Evolutionary conservation across 2,797 vertebrate species (phyloP).

Genomic region (Poecilia velifera): DNA sequence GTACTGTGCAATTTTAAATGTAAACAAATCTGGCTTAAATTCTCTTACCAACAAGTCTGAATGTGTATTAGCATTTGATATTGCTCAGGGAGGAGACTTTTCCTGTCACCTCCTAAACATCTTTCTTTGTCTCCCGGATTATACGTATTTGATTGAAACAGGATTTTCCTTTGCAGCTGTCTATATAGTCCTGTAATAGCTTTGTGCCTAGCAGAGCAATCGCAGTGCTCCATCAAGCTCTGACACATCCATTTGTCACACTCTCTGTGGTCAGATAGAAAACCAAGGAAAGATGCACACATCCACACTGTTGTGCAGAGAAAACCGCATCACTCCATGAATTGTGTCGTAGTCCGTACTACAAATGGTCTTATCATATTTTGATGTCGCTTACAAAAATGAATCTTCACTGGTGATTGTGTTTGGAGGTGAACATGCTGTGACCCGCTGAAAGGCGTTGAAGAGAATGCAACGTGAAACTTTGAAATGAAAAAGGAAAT

Average conservation of each 20-base stretch:
- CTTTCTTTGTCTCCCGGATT: slow-evolving; percentile 68
- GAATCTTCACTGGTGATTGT: slow-evolving; percentile 45
- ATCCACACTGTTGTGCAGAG: slow-evolving; percentile 30
- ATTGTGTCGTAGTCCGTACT: slow-evolving; percentile 38
- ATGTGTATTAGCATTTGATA: slow-evolving; percentile 2
- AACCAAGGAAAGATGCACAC: slow-evolving; percentile 56
- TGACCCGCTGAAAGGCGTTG: slow-evolving; percentile 15
- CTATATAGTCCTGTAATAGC: slow-evolving; percentile 77
- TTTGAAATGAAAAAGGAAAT: slow-evolving; percentile 41
- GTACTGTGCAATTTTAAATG: slow-evolving; percentile 3
- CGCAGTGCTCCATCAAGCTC: slow-evolving; percentile 77
- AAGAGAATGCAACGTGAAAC: slow-evolving; percentile 30
- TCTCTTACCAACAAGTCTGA: slow-evolving; percentile 18
- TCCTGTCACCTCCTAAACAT: slow-evolving; percentile 64
- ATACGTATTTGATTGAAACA: slow-evolving; percentile 76
- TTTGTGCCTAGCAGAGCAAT: slow-evolving; percentile 75
- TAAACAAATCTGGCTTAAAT: slow-evolving; percentile 22
- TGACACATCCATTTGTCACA: slow-evolving; percentile 80
- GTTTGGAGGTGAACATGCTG: slow-evolving; percentile 42
- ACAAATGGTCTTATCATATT: slow-evolving; percentile 59
- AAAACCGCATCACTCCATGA: slow-evolving; percentile 30
- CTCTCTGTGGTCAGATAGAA: slow-evolving; percentile 75
- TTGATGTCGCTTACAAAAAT: slow-evolving; percentile 36
- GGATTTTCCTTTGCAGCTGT: slow-evolving; percentile 73
- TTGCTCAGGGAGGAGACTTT: slow-evolving; percentile 28